A percentile compares a stretch with the other conserved stretches of the same genome.
phyloP scores from a whole-genome alignment of 2,113 vertebrate species.

The Atlantisia rogersi region DNA sequence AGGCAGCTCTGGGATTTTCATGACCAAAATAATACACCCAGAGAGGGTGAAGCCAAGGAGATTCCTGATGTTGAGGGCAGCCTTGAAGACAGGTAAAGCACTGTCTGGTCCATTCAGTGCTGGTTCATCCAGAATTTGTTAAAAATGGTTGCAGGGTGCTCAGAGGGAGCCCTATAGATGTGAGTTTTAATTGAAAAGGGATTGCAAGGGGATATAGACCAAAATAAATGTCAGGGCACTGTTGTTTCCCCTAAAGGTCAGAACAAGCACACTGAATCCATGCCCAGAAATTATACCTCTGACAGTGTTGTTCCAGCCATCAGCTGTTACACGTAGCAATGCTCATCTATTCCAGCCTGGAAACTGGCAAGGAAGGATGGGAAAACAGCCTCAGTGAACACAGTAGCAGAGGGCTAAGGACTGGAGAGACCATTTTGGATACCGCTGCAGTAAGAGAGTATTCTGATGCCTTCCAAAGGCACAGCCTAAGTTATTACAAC shows the following conservation, averaged over 20 bases:
- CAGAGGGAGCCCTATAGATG: not conserved
- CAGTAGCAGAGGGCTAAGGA: not conserved
- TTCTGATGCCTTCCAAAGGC: not conserved
- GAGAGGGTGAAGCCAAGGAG: constrained; percentile 38
- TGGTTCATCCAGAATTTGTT: not conserved
- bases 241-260: constrained; percentile 56
- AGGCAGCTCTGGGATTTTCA: not conserved
- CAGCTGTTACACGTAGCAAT: not conserved
- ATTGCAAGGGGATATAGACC: constrained; percentile 39
- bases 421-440: not conserved
- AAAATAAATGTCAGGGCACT: constrained; percentile 41
- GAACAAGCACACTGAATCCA: not conserved
- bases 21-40: not conserved
- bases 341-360: not conserved
- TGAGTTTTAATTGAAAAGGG: constrained; percentile 53
- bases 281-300: constrained; percentile 27
- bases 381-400: not conserved
- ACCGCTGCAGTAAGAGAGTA: not conserved
- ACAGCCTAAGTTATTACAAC: constrained; percentile 7
- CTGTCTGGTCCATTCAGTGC: not conserved
- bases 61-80: not conserved
- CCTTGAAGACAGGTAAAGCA: not conserved
- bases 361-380: not conserved
- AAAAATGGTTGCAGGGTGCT: not conserved
- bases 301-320: not conserved